Percentiles rank a stretch among this genome's conserved stretches.
phyloP scores from a whole-genome alignment of 2,113 vertebrate species.

The Syrmaticus mikado region DNA sequence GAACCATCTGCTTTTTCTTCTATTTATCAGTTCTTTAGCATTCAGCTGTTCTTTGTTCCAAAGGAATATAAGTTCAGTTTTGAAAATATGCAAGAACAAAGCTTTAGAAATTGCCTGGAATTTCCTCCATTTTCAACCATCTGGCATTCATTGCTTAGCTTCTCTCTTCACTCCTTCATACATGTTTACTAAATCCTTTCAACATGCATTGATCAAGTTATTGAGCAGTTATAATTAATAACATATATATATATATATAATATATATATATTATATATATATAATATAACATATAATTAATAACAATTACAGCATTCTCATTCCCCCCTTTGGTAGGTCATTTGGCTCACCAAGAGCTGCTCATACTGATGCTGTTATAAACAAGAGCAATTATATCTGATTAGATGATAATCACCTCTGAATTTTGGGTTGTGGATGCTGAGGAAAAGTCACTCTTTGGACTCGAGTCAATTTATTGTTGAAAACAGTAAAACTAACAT shows the following conservation, averaged over 20 bases:
- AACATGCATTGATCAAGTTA: constrained; percentile 64
- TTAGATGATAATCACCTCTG: neutral
- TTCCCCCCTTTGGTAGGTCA: constrained; percentile 24
- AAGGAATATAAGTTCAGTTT: constrained; percentile 74
- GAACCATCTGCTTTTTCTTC: neutral
- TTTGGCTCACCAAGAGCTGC: constrained; percentile 15
- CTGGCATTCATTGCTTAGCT: constrained; percentile 78
- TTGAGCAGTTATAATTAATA: constrained; percentile 76
- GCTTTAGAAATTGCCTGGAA: constrained; percentile 76
- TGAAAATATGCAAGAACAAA: constrained; percentile 77
- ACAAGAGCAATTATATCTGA: constrained; percentile 25
- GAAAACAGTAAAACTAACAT: neutral
- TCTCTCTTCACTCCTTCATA: constrained; percentile 49
- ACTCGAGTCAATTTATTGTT: neutral
- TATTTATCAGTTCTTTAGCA: constrained; percentile 48
- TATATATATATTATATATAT: too few relatives aligned
- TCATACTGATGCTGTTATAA: constrained; percentile 48
- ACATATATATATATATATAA: too few relatives aligned
- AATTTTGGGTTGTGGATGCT: neutral
- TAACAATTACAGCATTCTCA: constrained; percentile 52
- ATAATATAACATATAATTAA: constrained; percentile 79
- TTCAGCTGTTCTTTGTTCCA: constrained; percentile 75
- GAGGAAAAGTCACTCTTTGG: constrained; percentile 1
- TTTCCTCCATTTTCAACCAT: constrained; percentile 79
- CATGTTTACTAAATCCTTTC: constrained; percentile 78